These are phyloP conservation scores for Thryonomys swinderianus DNA, from an alignment of 2,113 vertebrate genomes.

Conservation along the genomic window DNA sequence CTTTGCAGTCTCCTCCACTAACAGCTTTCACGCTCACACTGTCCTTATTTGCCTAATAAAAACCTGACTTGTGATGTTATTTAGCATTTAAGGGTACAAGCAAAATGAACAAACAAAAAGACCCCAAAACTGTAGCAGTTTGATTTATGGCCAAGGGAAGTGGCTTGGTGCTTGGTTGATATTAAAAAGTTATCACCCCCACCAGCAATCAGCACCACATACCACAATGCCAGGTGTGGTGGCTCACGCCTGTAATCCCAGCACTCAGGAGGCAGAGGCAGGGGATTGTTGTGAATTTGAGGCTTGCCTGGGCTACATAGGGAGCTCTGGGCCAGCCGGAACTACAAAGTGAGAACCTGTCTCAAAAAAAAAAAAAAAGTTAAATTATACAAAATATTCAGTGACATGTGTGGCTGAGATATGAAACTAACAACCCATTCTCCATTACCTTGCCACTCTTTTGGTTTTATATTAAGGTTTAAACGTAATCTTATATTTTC, in stretches of 20 bases:
- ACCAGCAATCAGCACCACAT: too few species aligned
- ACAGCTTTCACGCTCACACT: background rate
- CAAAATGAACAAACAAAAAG: background rate
- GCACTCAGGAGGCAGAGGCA: too few species aligned
- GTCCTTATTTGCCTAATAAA: background rate
- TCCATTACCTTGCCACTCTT: background rate
- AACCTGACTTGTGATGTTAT: background rate
- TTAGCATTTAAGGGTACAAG: background rate
- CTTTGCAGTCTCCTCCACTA: background rate
- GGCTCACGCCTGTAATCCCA: too few species aligned
- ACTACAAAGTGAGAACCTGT: too few species aligned
- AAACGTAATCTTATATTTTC: background rate
- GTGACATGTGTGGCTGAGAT: background rate
- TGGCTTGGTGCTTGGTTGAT: slow-evolving; percentile 12
- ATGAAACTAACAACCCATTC: background rate
- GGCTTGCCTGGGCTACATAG: too few species aligned
- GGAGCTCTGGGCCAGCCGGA: too few species aligned
- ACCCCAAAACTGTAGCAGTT: background rate
- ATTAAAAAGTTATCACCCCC: slow-evolving; percentile 55
- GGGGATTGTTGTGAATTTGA: too few species aligned
- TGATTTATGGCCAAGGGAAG: background rate
- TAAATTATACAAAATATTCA: background rate
- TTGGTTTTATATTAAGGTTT: background rate
- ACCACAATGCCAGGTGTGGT: too few species aligned
- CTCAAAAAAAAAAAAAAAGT: too few species aligned